Evolutionary conservation across 2,888 invertebrate species (phyloP).

Genomic region (Leptopilina myrica): DNA sequence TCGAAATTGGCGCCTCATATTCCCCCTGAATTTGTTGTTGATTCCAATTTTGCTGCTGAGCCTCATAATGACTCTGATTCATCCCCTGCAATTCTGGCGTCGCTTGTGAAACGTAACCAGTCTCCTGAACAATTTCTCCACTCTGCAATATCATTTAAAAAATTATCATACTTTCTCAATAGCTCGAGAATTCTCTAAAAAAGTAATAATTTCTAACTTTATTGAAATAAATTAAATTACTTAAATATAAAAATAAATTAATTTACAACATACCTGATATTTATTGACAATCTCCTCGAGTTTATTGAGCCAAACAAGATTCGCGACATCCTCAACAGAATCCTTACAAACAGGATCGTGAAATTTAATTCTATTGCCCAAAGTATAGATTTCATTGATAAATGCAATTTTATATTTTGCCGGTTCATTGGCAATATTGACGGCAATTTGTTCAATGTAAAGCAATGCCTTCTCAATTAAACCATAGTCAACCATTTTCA

Average conservation of each 20-base stretch:
- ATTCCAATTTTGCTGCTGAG: conserved; percentile 62
- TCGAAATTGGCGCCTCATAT: conserved; percentile 65
- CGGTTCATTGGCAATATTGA: conserved; percentile 81
- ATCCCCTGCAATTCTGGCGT: conserved; percentile 48
- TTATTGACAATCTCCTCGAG: conserved; percentile 76
- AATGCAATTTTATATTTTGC: conserved; percentile 78
- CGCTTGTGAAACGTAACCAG: conserved; percentile 51
- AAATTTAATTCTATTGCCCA: conserved; percentile 83
- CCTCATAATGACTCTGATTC: conserved; percentile 60
- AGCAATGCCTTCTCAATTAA: conserved; percentile 87
- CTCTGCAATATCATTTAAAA: conserved; percentile 54
- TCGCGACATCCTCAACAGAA: conserved; percentile 77
- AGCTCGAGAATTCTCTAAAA: too few species aligned
- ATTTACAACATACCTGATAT: conserved; percentile 71
- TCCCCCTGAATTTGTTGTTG: conserved; percentile 61
- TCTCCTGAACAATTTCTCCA: conserved; percentile 71
- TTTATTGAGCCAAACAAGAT: conserved; percentile 80
- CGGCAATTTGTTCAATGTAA: conserved; percentile 89
- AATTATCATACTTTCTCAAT: not conserved
- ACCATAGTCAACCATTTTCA: conserved; percentile 87
- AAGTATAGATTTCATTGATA: conserved; percentile 77
- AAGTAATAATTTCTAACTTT: too few species aligned
- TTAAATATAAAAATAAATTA: not conserved
- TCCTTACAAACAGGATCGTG: conserved; percentile 81
- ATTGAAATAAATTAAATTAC: not conserved